Evolutionary conservation across 2,113 vertebrate species (phyloP), one percentile per base, ranked within the genome.

Genomic region (Varanus salvator): DNA sequence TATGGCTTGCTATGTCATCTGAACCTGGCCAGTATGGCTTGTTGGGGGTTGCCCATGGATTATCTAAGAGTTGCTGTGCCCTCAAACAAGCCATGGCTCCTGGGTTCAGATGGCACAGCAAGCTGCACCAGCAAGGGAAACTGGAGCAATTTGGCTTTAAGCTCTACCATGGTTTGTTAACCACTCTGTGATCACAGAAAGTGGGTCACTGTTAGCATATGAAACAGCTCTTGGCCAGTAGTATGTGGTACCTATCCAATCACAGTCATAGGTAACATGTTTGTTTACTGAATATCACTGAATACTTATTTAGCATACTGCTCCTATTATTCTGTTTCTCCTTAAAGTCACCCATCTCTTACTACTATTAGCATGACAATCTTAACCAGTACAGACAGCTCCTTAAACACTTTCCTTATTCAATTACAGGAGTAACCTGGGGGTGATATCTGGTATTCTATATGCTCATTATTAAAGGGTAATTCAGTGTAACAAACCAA

Each of bases 401-500:
- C 93, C 60, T 87, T 3, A 76, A 27, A 82, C 0, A 1, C 77
- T 87, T 74, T 86, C 64, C 85, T 83, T 76, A 94, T 92, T 90
- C 94, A 94, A 80, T 92, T 89, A 93, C 74, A 1, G 91, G 93
- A 91, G 86, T 88, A 94, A 91, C 90, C 94, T 89, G 92, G 93
- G 93, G 94, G 92, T 92, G 93, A 88, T 92, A 91, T 75, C 95
- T 95, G 92, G 91, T 89, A 90, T 93, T 93, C 89, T 50, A 74
- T 21, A 93, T n/a, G 84, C 76, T 91, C 93, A 93, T 96, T 95
- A 96, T 96, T 96, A 94, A 94, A 96, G 94, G 93, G 95, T 97
- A 97, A 97, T 96, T 96, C 93, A 89, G 97, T 95, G 96, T 95
- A 98, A 97, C 96, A 96, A 97, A 96, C 95, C 86, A 12, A 96